A percentile compares a stretch with the other conserved stretches of the same genome.
Conservation (phyloP, 2,113 vertebrate species). For the Gallinago undulata region DNA sequence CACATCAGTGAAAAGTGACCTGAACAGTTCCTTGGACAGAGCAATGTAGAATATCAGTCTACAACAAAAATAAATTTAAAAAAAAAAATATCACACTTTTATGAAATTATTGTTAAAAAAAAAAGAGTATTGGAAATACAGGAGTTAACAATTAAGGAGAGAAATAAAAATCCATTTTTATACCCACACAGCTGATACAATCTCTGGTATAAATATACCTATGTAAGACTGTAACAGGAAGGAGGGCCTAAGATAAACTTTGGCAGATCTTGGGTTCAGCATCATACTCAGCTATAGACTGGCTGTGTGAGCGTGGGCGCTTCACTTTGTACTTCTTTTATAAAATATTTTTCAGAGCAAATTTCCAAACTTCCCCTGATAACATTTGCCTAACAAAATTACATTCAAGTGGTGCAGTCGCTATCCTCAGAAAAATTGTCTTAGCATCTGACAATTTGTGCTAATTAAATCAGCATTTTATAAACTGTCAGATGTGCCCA, state of each 20-base stretch:
- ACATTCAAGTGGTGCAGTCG: not conserved
- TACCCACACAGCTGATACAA: not conserved
- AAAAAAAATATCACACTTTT: rapidly evolving
- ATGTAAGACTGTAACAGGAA: not conserved
- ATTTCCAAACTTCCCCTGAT: not conserved
- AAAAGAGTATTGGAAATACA: not conserved
- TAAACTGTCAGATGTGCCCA: not conserved
- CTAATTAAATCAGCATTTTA: not conserved
- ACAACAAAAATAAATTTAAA: not conserved
- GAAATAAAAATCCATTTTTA: not conserved
- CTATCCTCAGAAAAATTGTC: not conserved
- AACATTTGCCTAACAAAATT: not conserved
- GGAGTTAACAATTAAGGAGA: not conserved
- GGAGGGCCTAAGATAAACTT: not conserved
- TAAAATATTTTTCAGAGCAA: not conserved
- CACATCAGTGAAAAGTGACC: not conserved
- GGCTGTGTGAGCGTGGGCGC: not conserved
- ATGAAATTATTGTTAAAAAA: not conserved
- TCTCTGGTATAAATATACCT: not conserved
- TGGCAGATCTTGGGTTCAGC: not conserved
- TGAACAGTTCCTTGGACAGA: not conserved
- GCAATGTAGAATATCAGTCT: not conserved
- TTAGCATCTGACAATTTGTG: not conserved
- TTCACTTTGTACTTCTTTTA: not conserved
- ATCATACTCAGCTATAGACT: rapidly evolving